phyloP scores from a whole-genome alignment of 2,113 vertebrate species.

The Chaetodon trifascialis region DNA sequence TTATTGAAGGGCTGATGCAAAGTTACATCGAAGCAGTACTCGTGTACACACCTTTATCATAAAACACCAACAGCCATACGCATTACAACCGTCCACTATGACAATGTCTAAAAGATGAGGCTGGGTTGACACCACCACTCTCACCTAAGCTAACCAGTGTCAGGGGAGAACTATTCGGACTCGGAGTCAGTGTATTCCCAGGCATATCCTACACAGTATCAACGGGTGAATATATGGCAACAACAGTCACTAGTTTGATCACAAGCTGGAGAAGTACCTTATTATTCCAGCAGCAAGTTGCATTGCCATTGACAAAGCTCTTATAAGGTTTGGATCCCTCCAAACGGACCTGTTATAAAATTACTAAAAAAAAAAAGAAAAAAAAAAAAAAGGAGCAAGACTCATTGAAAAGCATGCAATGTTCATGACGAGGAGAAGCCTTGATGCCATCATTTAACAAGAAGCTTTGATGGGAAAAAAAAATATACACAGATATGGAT shows the following conservation, averaged over 20 bases:
- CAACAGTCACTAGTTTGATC: conserved; percentile 66
- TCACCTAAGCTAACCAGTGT: conserved; percentile 59
- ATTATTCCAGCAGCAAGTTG: conserved; percentile 58
- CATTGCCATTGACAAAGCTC: conserved; percentile 62
- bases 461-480: conserved; percentile 18
- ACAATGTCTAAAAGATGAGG: conserved; percentile 66
- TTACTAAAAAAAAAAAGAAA: conserved; percentile 20
- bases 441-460: conserved; percentile 2
- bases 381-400: conserved; percentile 17
- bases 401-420: conserved; percentile 60
- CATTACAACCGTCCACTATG: conserved; percentile 58
- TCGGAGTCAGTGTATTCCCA: conserved; percentile 54
- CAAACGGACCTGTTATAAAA: conserved; percentile 39
- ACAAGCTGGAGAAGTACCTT: conserved; percentile 62
- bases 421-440: conserved; percentile 41
- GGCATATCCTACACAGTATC: conserved; percentile 77
- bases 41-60: conserved; percentile 36
- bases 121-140: conserved; percentile 49
- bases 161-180: conserved; percentile 55
- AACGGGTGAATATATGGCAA: conserved; percentile 70
- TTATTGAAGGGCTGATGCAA: conserved; percentile 59
- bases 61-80: conserved; percentile 62
- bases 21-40: conserved; percentile 55
- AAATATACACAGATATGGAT: conserved; percentile 17
- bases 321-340: conserved; percentile 46